These are phyloP conservation scores for Mastacembelus armatus DNA, from an alignment of 2,797 vertebrate species.

Conservation along the genomic window DNA sequence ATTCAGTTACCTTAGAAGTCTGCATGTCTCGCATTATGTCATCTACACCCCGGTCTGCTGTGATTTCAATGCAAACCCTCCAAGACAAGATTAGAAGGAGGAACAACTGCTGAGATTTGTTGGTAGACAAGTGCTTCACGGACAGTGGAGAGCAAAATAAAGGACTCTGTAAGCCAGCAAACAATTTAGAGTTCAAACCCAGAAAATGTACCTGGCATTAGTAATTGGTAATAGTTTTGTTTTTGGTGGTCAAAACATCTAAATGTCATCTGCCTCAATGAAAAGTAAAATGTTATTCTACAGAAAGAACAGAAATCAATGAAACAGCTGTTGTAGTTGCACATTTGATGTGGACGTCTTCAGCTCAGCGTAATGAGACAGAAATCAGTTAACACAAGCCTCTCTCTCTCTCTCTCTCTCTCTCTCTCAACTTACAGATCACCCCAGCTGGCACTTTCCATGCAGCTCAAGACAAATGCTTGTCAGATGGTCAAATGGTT, in stretches of 20 bases:
- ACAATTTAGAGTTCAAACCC: conserved; percentile 49
- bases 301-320: conserved; percentile 22
- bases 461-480: too few species aligned
- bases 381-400: conserved; percentile 35
- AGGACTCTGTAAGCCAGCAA: conserved; percentile 40
- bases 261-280: conserved; percentile 56
- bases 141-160: conserved; percentile 56
- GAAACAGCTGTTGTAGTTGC: conserved; percentile 31
- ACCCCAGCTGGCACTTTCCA: too few species aligned
- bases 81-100: conserved; percentile 22
- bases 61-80: conserved; percentile 49
- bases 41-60: conserved; percentile 27
- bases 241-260: conserved; percentile 43
- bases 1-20: conserved; percentile 43
- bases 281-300: conserved; percentile 36
- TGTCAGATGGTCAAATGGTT: too few species aligned
- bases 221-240: conserved; percentile 44
- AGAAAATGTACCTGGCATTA: conserved; percentile 29
- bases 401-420: too few species aligned
- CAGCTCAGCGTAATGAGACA: too few species aligned
- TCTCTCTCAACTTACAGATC: too few species aligned
- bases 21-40: conserved; percentile 29
- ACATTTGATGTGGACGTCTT: conserved; percentile 22
- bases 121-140: conserved; percentile 53
- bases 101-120: conserved; percentile 52